Evolutionary conservation across 2,113 vertebrate genomes (phyloP).

Genomic region (Phodopus roborovskii): DNA sequence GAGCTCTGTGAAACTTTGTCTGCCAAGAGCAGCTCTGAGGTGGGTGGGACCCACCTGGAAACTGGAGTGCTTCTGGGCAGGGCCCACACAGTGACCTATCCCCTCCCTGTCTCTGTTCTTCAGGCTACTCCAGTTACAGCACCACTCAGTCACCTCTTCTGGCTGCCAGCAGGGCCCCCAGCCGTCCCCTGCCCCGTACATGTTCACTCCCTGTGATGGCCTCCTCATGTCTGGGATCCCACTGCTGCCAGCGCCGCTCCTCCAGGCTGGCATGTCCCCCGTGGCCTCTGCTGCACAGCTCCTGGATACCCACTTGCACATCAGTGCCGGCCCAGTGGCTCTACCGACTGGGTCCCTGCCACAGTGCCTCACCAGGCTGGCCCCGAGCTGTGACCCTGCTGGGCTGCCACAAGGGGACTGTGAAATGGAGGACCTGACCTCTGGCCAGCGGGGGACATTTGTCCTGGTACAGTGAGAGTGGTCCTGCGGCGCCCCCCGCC

Average conservation of each 20-base stretch:
- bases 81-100: neutral
- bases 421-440: constrained; percentile 88
- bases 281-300: constrained; percentile 93
- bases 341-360: constrained; percentile 74
- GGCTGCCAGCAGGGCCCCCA: constrained; percentile 83
- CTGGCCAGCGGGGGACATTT: constrained; percentile 88
- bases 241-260: constrained; percentile 79
- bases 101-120: neutral
- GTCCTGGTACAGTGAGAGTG: constrained; percentile 94
- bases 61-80: neutral
- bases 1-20: neutral
- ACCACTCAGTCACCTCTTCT: constrained; percentile 87
- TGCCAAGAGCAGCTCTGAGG: neutral
- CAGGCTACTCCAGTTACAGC: constrained; percentile 96
- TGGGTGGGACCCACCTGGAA: neutral
- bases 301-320: constrained; percentile 92
- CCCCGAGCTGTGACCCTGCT: constrained; percentile 65
- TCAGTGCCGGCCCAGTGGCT: constrained; percentile 83
- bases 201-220: constrained; percentile 78
- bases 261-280: constrained; percentile 88
- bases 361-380: constrained; percentile 79
- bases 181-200: neutral
- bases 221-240: constrained; percentile 84
- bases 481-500: neutral
- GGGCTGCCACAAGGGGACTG: constrained; percentile 86